These are phyloP conservation scores for Oplegnathus fasciatus DNA, from an alignment of 2,113 vertebrate species.

Conservation along the genomic window DNA sequence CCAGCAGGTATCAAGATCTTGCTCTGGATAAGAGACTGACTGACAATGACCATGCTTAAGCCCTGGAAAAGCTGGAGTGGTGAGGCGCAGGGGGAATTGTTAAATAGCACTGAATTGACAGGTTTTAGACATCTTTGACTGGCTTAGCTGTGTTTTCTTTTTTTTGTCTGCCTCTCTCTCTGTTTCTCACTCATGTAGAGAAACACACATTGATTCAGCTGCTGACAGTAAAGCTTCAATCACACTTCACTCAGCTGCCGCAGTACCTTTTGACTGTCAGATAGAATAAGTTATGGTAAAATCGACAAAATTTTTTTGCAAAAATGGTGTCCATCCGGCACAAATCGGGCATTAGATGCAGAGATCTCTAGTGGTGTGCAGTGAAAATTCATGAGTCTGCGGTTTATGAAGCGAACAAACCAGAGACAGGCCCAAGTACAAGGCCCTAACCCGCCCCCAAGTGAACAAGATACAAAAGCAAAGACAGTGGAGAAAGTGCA, in stretches of 20 bases:
- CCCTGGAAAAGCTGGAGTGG: neutral
- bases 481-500: neutral
- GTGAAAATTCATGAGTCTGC: constrained; percentile 32
- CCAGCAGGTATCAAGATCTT: neutral
- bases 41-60: neutral
- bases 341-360: neutral
- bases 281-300: neutral
- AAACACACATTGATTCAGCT: constrained; percentile 13
- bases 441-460: neutral
- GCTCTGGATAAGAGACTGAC: neutral
- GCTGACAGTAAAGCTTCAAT: constrained; percentile 34
- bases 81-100: constrained; percentile 7
- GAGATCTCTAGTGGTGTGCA: constrained; percentile 1
- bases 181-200: neutral
- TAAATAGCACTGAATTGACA: constrained; percentile 25
- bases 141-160: neutral
- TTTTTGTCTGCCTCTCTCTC: neutral
- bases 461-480: constrained; percentile 7
- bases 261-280: neutral
- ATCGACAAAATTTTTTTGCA: neutral
- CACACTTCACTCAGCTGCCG: constrained; percentile 14
- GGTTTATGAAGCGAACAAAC: constrained; percentile 37
- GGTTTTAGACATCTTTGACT: constrained; percentile 27
- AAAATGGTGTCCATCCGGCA: neutral
- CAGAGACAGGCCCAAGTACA: constrained; percentile 14